These are phyloP conservation scores for Zygothrica quintamaculata DNA, from an alignment of 2,888 invertebrate genomes.

Conservation along the genomic window DNA sequence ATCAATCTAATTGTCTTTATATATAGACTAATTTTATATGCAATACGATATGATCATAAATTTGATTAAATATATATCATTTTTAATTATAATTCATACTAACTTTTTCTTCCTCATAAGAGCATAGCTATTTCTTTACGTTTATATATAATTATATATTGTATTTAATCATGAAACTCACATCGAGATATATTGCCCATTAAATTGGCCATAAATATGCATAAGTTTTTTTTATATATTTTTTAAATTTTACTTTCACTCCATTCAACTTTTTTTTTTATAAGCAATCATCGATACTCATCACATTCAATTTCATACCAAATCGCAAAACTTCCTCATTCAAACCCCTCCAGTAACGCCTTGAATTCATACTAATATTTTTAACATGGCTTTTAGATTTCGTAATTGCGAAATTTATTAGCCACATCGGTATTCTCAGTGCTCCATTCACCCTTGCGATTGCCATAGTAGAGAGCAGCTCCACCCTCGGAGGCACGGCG, in stretches of 20 bases:
- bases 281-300: constrained; percentile 33
- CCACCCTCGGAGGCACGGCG: constrained; percentile 93
- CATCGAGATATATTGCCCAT: constrained; percentile 57
- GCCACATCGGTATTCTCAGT: constrained; percentile 92
- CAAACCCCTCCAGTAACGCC: too few species aligned
- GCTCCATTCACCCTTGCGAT: constrained; percentile 87
- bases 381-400: constrained; percentile 88
- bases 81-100: neutral
- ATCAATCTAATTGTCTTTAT: constrained; percentile 60
- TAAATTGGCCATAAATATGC: constrained; percentile 43
- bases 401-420: constrained; percentile 95
- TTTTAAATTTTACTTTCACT: constrained; percentile 25
- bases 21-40: neutral
- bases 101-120: neutral
- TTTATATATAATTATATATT: constrained; percentile 19
- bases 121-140: constrained; percentile 8
- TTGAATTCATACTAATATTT: too few species aligned
- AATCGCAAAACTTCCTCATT: too few species aligned
- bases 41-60: neutral
- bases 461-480: constrained; percentile 89
- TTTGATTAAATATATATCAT: constrained; percentile 1
- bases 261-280: constrained; percentile 7
- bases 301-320: constrained; percentile 8
- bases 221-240: constrained; percentile 2
- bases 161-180: constrained; percentile 58